Evolutionary conservation across 2,113 vertebrate species (phyloP).

Genomic region (Daphoenositta chrysoptera): DNA sequence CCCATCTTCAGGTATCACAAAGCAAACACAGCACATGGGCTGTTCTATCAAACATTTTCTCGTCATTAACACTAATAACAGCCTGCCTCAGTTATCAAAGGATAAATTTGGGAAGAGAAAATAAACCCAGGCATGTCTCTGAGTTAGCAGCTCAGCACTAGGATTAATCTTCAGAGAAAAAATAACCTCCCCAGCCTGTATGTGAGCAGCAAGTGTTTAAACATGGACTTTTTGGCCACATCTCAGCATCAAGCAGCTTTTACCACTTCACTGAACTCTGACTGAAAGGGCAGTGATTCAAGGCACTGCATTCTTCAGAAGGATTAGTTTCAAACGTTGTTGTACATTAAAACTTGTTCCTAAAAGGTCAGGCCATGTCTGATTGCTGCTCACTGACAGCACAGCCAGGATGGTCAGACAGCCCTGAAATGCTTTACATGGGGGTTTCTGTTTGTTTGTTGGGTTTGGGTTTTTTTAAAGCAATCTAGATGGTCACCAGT

Average conservation of each 20-base stretch:
- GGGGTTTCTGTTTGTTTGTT: neutral
- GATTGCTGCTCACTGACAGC: neutral
- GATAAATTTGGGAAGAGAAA: neutral
- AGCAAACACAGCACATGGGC: neutral
- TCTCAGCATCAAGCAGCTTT: neutral
- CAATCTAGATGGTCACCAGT: neutral
- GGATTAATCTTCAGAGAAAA: neutral
- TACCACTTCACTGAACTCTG: neutral
- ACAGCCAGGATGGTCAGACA: neutral
- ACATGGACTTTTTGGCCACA: neutral
- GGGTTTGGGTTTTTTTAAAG: neutral
- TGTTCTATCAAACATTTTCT: neutral
- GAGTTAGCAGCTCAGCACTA: neutral
- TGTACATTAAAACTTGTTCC: neutral
- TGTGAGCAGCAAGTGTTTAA: neutral
- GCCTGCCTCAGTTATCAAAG: neutral
- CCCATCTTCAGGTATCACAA: neutral
- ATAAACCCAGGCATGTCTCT: neutral
- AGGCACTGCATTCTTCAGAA: neutral
- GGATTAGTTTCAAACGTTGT: neutral
- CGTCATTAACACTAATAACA: neutral
- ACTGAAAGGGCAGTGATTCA: neutral
- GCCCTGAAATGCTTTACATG: neutral
- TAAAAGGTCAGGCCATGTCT: neutral
- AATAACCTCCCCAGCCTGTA: neutral